Percentiles rank a stretch among this genome's conserved stretches.
phyloP scores from a whole-genome alignment of 2,113 vertebrate genomes.

The Helogale parvula region DNA sequence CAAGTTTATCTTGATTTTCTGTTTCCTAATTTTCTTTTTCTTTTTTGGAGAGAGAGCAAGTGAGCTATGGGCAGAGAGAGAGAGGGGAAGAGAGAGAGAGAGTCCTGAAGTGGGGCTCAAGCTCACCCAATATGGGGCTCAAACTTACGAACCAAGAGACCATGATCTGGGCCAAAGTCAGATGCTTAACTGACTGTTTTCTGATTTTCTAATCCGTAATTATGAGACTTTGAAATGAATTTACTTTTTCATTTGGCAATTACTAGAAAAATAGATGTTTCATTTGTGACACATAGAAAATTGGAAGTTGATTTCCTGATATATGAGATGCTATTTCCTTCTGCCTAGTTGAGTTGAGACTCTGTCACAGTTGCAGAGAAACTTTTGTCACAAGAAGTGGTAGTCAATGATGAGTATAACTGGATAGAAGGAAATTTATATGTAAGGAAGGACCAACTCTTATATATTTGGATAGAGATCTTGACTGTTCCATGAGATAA shows the following conservation, averaged over 20 bases:
- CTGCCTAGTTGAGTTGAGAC: not conserved
- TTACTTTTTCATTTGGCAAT: conserved; percentile 32
- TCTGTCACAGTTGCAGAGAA: not conserved
- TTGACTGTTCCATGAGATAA: not conserved
- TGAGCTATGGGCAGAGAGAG: too few relatives aligned
- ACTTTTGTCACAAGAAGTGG: not conserved
- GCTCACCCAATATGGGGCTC: too few relatives aligned
- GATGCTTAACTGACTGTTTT: not conserved
- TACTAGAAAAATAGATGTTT: conserved; percentile 25
- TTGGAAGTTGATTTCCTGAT: not conserved
- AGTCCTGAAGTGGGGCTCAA: too few relatives aligned
- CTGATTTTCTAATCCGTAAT: not conserved
- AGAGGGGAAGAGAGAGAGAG: too few relatives aligned
- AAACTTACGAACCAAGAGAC: too few relatives aligned
- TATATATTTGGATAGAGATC: not conserved
- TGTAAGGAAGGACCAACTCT: not conserved
- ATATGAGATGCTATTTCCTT: not conserved
- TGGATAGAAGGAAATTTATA: not conserved
- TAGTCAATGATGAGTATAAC: not conserved
- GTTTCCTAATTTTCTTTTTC: not conserved
- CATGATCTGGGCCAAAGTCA: too few relatives aligned
- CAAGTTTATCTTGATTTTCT: not conserved
- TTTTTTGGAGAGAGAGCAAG: too few relatives aligned
- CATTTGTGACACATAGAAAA: not conserved
- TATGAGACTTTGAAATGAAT: not conserved